phyloP scores from a whole-genome alignment of 2,888 invertebrate genomes.

The Silvanus unidentatus region DNA sequence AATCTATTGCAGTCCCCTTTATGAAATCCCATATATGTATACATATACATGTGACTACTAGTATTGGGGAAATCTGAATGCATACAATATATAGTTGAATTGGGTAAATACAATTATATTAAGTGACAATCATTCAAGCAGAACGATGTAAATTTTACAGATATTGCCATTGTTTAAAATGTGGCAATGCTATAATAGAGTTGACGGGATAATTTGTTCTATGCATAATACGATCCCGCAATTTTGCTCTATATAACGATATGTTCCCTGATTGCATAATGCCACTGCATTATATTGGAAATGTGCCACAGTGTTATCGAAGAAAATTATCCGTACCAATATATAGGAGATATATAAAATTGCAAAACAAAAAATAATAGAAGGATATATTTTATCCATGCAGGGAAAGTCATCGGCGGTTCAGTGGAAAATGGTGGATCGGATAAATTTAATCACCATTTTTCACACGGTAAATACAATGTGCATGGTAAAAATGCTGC shows the following conservation, averaged over 20 bases:
- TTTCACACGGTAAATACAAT: conserved; percentile 26
- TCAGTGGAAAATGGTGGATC: conserved; percentile 22
- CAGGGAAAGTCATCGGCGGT: conserved; percentile 5
- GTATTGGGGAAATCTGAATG: background rate
- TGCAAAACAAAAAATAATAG: conserved; percentile 24
- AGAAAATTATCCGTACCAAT: conserved; percentile 2
- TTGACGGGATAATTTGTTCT: background rate
- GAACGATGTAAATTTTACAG: conserved; percentile 35
- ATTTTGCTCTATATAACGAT: too few species aligned
- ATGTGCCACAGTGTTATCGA: conserved; percentile 30
- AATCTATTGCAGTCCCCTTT: conserved; percentile 5
- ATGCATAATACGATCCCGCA: too few species aligned
- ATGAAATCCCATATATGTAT: background rate
- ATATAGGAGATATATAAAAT: background rate
- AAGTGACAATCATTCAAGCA: conserved; percentile 33
- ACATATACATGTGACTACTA: too few species aligned
- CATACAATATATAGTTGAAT: conserved; percentile 2
- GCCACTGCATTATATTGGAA: conserved; percentile 27
- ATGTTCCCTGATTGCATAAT: conserved; percentile 27
- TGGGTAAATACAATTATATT: conserved; percentile 41
- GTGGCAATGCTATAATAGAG: conserved; percentile 26
- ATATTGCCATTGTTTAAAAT: conserved; percentile 38
- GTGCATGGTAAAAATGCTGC: conserved; percentile 19
- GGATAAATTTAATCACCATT: conserved; percentile 35
- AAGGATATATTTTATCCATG: conserved; percentile 33